Evolutionary conservation across 2,113 vertebrate species (phyloP), one percentile per base, ranked within the genome.

Genomic region (Perccottus glenii): DNA sequence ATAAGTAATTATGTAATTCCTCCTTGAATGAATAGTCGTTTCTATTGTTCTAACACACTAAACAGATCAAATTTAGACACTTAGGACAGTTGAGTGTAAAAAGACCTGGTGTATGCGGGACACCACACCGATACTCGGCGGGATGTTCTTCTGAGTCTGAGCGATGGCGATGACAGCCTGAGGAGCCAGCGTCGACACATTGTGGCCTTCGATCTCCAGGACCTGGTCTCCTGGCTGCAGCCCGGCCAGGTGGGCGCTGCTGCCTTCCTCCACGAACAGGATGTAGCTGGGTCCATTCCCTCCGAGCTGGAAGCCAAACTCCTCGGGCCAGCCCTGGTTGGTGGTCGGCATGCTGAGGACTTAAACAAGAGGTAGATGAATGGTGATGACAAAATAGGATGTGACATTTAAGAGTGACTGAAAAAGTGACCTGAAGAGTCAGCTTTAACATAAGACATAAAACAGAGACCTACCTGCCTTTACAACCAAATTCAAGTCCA

Each of bases 321-420:
- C 94, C 64, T 99, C 96, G 0, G 98, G 98, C 98, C 98, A 99
- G 71, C 93, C 92, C 72, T 96, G 92, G 87, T 98, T 99, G 87
- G 93, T 95, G 1, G 92, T 68, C 1, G 93, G 94, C 98, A 98
- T 98, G 75, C 87, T 92, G 69, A 94, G 46, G 45, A 92, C 95
- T 97, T 84, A 3, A 10, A 35, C 46, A 36, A 61, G 6, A 27
- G 33, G 40, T 44, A 60, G 46, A 60, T 16, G n/a, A 60, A 2
- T 36, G 16, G 11, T 12, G 9, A 81, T 5, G 9, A 45, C 46
- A 48, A 59, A 64, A 36, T 43, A 16, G 10, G 60, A 35, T 5
- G 4, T 1, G 6, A 58, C 4, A 40, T 57, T 45, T 19, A 0
- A 47, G 8, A 36, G 33, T 12, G 44, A 46, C 44, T 27, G 42